Conservation (phyloP, 2,888 invertebrate species). For the Drosophila differens region DNA sequence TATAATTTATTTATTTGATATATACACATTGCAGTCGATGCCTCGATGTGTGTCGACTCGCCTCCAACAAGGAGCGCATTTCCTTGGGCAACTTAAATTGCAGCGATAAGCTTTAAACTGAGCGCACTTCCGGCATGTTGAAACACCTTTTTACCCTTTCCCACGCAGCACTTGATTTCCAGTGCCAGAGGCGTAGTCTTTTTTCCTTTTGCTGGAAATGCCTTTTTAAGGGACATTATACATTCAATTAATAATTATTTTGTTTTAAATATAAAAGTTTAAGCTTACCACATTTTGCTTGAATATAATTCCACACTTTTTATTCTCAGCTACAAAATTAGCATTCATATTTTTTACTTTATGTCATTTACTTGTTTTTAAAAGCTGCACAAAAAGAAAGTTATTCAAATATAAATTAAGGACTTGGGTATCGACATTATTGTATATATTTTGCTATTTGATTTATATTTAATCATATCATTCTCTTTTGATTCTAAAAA, state of each 20-base stretch:
- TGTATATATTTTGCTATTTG: too few species aligned
- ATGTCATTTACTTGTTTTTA: too few species aligned
- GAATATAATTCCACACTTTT: neutral
- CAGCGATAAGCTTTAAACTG: slow-evolving; percentile 82
- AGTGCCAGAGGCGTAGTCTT: slow-evolving; percentile 10
- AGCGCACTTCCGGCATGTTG: slow-evolving; percentile 74
- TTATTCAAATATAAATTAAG: too few species aligned
- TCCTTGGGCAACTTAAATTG: slow-evolving; percentile 74
- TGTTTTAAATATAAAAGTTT: neutral
- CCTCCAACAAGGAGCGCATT: slow-evolving; percentile 46
- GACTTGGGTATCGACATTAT: too few species aligned
- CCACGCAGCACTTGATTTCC: slow-evolving; percentile 19
- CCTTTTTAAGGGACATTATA: too few species aligned
- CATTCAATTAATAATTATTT: neutral
- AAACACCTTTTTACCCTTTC: slow-evolving; percentile 24
- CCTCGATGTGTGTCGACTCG: neutral
- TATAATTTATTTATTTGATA: slow-evolving; percentile 67
- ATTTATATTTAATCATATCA: neutral
- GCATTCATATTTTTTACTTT: neutral
- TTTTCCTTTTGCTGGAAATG: rapidly evolving
- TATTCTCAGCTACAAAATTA: neutral
- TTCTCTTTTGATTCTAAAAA: neutral
- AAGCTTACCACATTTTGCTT: rapidly evolving
- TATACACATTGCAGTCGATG: neutral
- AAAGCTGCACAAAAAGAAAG: too few species aligned